These are phyloP conservation scores for Heterochromis multidens DNA, from an alignment of 2,113 vertebrate species.

Conservation along the genomic window DNA sequence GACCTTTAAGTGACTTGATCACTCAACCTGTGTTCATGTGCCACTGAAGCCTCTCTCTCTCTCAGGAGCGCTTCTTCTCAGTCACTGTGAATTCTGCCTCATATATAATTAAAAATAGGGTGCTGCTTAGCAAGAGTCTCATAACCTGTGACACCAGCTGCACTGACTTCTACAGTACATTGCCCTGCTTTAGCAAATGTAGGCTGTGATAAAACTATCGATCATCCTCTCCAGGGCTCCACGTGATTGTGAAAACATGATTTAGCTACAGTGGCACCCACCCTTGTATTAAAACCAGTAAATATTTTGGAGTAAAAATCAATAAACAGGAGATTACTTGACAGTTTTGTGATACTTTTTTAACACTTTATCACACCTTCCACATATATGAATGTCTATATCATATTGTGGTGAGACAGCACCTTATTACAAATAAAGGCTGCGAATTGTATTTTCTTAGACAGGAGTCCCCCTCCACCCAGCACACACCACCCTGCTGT, in stretches of 20 bases:
- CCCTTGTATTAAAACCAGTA: conserved; percentile 36
- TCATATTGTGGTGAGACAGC: background rate
- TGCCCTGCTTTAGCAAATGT: background rate
- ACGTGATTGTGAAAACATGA: background rate
- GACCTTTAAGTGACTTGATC: conserved; percentile 57
- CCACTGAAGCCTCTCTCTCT: conserved; percentile 12
- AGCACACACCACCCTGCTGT: conserved; percentile 6
- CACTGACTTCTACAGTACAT: background rate
- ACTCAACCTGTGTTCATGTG: conserved; percentile 51
- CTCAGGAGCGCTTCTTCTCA: conserved; percentile 35
- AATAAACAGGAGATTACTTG: conserved; percentile 18
- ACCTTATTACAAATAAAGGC: background rate
- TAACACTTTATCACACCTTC: conserved; percentile 1
- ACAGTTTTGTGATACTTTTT: conserved; percentile 26
- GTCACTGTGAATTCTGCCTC: conserved; percentile 56
- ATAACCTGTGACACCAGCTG: conserved; percentile 32
- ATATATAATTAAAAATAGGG: conserved; percentile 67
- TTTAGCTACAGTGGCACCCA: background rate
- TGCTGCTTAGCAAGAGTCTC: conserved; percentile 46
- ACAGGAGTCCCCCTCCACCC: conserved; percentile 1
- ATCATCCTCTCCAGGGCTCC: conserved; percentile 16
- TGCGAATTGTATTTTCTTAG: conserved; percentile 16
- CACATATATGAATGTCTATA: conserved; percentile 19
- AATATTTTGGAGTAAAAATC: conserved; percentile 46
- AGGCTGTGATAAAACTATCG: conserved; percentile 44